Conservation (phyloP, 2,888 invertebrate species). For the Anthrax anthrax region DNA sequence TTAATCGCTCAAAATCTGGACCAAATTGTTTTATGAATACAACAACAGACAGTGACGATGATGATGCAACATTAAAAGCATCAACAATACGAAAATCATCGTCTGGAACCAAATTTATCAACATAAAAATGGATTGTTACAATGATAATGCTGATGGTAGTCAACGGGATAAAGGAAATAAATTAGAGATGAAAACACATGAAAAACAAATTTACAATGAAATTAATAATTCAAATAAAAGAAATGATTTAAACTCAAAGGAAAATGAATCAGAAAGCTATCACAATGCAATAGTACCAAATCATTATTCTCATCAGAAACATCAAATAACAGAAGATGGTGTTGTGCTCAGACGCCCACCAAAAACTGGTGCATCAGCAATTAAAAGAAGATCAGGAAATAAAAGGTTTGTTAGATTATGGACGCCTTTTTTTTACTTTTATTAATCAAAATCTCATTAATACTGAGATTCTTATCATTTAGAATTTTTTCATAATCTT, state of each 20-base stretch:
- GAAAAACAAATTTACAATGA: not conserved
- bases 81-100: conserved; percentile 25
- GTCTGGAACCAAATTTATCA: conserved; percentile 22
- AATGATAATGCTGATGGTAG: conserved; percentile 25
- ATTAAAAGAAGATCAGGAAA: conserved; percentile 54
- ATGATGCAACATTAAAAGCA: conserved; percentile 25
- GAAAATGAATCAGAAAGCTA: not conserved
- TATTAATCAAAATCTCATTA: too few species aligned
- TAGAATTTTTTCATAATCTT: not conserved
- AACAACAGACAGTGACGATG: conserved; percentile 27
- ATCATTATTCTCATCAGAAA: too few species aligned
- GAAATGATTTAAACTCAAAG: not conserved
- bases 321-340: conserved; percentile 39
- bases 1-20: conserved; percentile 35
- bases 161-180: conserved; percentile 7
- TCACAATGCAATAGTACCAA: not conserved
- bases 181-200: conserved; percentile 3
- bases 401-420: conserved; percentile 40
- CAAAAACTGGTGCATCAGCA: conserved; percentile 46
- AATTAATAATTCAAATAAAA: not conserved
- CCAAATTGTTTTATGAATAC: conserved; percentile 31
- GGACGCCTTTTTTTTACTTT: too few species aligned
- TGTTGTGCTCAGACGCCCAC: conserved; percentile 38
- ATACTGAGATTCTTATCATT: too few species aligned
- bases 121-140: conserved; percentile 34